Evolutionary conservation across 2,888 invertebrate species (phyloP).

Genomic region (Pristionchus mayeri): DNA sequence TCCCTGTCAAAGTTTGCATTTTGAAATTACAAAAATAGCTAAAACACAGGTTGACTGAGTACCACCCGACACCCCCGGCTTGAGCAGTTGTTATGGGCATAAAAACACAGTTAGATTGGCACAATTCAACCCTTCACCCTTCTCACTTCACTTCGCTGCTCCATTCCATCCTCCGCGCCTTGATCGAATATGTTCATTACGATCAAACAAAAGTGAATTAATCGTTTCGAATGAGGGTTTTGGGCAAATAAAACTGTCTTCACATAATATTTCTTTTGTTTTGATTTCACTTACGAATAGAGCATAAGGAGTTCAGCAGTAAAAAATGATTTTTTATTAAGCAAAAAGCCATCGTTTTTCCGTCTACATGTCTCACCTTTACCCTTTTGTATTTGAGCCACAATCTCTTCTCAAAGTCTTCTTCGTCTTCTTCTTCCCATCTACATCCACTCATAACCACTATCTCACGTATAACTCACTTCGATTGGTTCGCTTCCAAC

Average conservation of each 20-base stretch:
- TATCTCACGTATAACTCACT: neutral
- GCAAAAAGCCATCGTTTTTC: too few species aligned
- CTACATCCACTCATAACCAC: neutral
- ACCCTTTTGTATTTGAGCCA: constrained; percentile 5
- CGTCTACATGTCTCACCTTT: too few species aligned
- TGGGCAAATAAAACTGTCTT: too few species aligned
- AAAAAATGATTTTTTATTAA: too few species aligned
- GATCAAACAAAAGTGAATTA: too few species aligned
- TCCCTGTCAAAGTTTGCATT: neutral
- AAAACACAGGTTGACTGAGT: neutral
- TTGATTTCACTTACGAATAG: too few species aligned
- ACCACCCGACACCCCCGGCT: neutral
- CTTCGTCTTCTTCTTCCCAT: constrained; percentile 28
- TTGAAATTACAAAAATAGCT: neutral
- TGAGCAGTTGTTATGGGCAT: neutral
- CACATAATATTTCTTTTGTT: neutral
- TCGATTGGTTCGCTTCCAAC: neutral
- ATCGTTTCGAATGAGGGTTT: too few species aligned
- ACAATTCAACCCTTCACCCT: neutral
- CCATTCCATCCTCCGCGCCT: too few species aligned
- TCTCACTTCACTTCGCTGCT: neutral
- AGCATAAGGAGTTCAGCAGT: too few species aligned
- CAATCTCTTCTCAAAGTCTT: constrained; percentile 33
- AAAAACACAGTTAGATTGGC: neutral
- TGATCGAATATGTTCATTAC: too few species aligned